Conservation (phyloP, 2,888 invertebrate genomes). For the Idaea straminata region DNA sequence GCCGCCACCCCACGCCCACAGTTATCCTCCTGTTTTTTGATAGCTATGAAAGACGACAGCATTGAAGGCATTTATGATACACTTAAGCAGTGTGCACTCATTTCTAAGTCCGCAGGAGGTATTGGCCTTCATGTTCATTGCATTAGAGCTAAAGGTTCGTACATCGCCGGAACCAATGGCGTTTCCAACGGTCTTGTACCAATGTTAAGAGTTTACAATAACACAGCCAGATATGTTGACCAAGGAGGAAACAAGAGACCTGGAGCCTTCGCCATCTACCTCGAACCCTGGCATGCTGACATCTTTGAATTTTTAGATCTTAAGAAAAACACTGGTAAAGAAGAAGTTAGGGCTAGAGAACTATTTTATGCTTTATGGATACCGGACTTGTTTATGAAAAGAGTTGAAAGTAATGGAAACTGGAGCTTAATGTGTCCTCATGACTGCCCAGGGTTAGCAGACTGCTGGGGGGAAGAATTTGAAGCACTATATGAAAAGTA, state of each 20-base stretch:
- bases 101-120: conserved; percentile 98
- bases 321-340: conserved; percentile 97
- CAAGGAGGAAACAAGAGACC: conserved; percentile 99
- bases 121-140: conserved; percentile 98
- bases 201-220: conserved; percentile 96
- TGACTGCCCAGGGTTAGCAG: conserved; percentile 92
- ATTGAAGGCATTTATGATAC: conserved; percentile 97
- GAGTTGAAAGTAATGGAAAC: conserved; percentile 89
- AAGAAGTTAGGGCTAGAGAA: conserved; percentile 96
- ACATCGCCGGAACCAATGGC: conserved; percentile 96
- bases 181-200: conserved; percentile 97
- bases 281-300: conserved; percentile 99
- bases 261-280: conserved; percentile 97
- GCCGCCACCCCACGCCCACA: conserved; percentile 96
- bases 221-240: conserved; percentile 97
- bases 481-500: conserved; percentile 92
- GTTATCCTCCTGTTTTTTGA: conserved; percentile 95
- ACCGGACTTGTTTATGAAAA: conserved; percentile 98
- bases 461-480: conserved; percentile 97
- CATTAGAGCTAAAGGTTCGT: conserved; percentile 94
- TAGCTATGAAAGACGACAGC: conserved; percentile 96
- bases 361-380: conserved; percentile 99
- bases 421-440: conserved; percentile 99
- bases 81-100: conserved; percentile 94
- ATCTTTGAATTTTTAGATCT: conserved; percentile 96